Base-by-base conservation (phyloP, 2,797 vertebrate species). In the Gymnoscopelus braueri region DNA sequence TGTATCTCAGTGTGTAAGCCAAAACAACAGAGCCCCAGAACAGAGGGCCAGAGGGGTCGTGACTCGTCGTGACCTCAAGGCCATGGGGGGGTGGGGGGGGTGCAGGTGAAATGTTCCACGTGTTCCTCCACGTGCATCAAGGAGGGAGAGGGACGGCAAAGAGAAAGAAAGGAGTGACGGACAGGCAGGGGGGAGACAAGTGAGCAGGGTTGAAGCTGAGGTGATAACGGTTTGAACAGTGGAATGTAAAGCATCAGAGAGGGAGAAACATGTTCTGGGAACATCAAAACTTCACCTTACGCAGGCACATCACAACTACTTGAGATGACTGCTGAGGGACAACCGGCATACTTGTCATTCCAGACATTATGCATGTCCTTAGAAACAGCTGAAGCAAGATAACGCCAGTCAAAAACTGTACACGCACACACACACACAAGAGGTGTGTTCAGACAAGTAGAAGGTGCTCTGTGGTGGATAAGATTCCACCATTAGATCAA, bases 331-430 rank as follows among this genome's bases (percentile, higher is more conserved):
- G 44, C 3, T 1, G 49, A 54, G 50, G 23, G 55, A 76, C 77
- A 72, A 62, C 56, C 11, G 9, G 65, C 82, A 77, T 70, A 63
- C 29, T 65, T 67, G 13, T 65, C 71, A 81, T 86, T 82, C 84
- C 80, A 64, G 55, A 14, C 19, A 26, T 26, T 60, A 72, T 35
- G 60, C 24, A 62, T 24, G 10, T 29, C 39, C 71, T 52, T 64
- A 50, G 60, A 63, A 71, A 66, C 19, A 6, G 9, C 2, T 3
- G 19, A 19, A 23, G 62, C 15, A 60, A 48, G 15, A 14, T 3
- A 60, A 47, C 10, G 1, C 58, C 58, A 47, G 29, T 47, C 26
- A 15, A 19, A 19, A 19, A 19, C 19, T 32, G 14, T 3, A 48
- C 62, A 11, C 29, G 3, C 52, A 13, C 10, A 26, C 58, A 60